phyloP scores from a whole-genome alignment of 1,140 invertebrate genomes.

The Babylonia areolata region DNA sequence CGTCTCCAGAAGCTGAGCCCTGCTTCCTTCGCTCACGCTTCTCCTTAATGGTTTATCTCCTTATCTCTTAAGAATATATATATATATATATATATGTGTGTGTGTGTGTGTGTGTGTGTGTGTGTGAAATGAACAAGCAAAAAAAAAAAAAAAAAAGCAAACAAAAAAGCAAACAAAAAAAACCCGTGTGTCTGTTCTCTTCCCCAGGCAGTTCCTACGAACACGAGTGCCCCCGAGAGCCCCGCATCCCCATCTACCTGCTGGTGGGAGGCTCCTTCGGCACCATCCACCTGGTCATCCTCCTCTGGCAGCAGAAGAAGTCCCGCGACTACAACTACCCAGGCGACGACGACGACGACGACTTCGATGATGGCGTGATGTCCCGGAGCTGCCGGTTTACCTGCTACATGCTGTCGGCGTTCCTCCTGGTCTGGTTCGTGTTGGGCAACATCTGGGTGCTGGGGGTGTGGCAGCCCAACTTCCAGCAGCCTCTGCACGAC shows the following conservation, averaged over 20 bases:
- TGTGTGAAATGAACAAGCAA: background rate
- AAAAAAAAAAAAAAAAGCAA: too few relatives aligned
- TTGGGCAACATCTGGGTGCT: conserved; percentile 77
- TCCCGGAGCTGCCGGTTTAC: conserved; percentile 52
- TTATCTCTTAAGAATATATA: too few relatives aligned
- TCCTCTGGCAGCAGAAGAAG: conserved; percentile 59
- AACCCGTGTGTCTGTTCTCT: background rate
- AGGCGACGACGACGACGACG: conserved; percentile 40
- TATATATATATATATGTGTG: too few relatives aligned
- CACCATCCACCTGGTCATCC: conserved; percentile 59
- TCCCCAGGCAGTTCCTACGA: conserved; percentile 57
- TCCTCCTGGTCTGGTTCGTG: conserved; percentile 75
- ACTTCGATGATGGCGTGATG: conserved; percentile 49
- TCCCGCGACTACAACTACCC: conserved; percentile 44
- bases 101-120: background rate
- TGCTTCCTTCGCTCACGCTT: too few relatives aligned
- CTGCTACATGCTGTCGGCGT: conserved; percentile 65
- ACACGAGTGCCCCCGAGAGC: conserved; percentile 70
- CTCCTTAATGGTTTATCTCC: too few relatives aligned
- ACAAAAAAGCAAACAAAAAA: too few relatives aligned
- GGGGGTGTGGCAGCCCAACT: conserved; percentile 65
- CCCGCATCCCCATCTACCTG: conserved; percentile 71
- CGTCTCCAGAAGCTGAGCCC: too few relatives aligned
- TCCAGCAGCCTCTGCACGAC: conserved; percentile 79
- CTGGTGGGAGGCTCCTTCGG: conserved; percentile 71